Percentiles rank a stretch among this genome's conserved stretches.
Conservation (phyloP, 1,140 invertebrate genomes). For the Pogonomyrmex californicus region DNA sequence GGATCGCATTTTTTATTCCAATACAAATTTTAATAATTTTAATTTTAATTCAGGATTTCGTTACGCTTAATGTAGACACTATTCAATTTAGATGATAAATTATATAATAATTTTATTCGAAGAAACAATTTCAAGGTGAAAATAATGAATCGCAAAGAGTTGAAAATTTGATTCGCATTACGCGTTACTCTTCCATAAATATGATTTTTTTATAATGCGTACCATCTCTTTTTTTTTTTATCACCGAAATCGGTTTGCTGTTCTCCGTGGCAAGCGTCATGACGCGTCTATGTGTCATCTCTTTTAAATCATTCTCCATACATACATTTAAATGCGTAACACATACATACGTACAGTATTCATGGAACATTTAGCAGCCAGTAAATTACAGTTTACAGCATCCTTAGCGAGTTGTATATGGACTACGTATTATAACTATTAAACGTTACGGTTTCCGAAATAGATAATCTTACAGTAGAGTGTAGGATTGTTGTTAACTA, state of each 20-base stretch:
- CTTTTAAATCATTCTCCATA: slow-evolving; percentile 70
- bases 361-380: slow-evolving; percentile 85
- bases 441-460: slow-evolving; percentile 81
- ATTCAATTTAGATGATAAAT: background rate
- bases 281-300: slow-evolving; percentile 67
- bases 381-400: slow-evolving; percentile 82
- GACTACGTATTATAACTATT: slow-evolving; percentile 81
- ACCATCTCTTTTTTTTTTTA: slow-evolving; percentile 43
- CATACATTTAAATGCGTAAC: slow-evolving; percentile 74
- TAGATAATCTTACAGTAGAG: slow-evolving; percentile 83
- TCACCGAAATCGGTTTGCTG: slow-evolving; percentile 12
- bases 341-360: slow-evolving; percentile 83
- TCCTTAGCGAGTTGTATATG: slow-evolving; percentile 85
- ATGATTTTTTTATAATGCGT: slow-evolving; percentile 44
- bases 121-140: background rate
- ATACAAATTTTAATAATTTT: background rate
- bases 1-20: background rate
- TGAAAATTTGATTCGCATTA: slow-evolving; percentile 43
- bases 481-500: slow-evolving; percentile 85
- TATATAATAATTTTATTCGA: background rate
- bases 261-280: background rate
- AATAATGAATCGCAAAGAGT: background rate
- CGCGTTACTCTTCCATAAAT: slow-evolving; percentile 69
- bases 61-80: background rate
- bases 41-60: background rate